Conservation (phyloP, 2,113 vertebrate genomes). For the Potamarius usumacintae region DNA sequence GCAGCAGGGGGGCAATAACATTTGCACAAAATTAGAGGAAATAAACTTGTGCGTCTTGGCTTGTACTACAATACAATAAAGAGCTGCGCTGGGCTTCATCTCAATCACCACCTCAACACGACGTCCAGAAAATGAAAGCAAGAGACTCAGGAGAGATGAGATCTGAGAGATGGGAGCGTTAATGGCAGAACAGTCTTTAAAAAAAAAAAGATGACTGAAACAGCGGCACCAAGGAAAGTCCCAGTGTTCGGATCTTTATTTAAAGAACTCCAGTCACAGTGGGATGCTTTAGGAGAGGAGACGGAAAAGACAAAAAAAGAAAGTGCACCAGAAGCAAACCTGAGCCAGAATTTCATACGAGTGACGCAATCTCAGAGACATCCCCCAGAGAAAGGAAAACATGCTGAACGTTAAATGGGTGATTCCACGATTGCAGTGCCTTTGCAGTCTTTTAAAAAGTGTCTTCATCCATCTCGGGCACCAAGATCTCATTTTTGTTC, state of each 20-base stretch:
- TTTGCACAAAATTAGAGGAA: constrained; percentile 25
- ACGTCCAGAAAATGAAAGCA: not conserved
- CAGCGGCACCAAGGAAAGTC: not conserved
- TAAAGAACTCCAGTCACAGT: not conserved
- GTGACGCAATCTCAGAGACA: constrained; percentile 25
- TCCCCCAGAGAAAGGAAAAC: not conserved
- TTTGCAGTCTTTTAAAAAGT: not conserved
- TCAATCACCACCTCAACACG: not conserved
- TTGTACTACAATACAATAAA: not conserved
- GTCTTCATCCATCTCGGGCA: not conserved
- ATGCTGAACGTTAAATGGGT: not conserved
- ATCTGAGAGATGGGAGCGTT: not conserved
- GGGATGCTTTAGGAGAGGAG: not conserved
- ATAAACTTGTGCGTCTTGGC: not conserved
- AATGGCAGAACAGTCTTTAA: not conserved
- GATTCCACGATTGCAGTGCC: not conserved
- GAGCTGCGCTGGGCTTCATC: not conserved
- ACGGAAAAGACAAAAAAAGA: not conserved
- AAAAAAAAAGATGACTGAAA: not conserved
- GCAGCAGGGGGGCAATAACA: constrained; percentile 34
- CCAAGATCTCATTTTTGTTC: not conserved
- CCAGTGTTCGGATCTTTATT: not conserved
- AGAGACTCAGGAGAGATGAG: not conserved
- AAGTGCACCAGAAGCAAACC: not conserved
- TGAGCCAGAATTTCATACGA: not conserved